Percentiles rank a stretch among this genome's conserved stretches.
Evolutionary conservation across 2,888 invertebrate genomes (phyloP).

Genomic region (Thumatha senex): DNA sequence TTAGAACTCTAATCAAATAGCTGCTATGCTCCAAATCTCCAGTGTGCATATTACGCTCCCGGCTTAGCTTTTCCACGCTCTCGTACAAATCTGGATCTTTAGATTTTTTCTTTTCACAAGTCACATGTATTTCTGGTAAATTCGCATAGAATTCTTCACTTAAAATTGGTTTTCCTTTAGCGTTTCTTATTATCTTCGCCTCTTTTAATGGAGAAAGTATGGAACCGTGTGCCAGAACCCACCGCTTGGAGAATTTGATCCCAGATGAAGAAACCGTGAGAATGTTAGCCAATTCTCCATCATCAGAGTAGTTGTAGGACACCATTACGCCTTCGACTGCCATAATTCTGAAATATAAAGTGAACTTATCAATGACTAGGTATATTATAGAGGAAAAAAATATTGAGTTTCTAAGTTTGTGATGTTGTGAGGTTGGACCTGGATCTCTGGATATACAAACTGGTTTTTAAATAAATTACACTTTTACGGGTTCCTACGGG

Average conservation of each 20-base stretch:
- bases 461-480: too few relatives aligned
- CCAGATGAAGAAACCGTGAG: conserved; percentile 79
- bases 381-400: not conserved
- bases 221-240: conserved; percentile 81
- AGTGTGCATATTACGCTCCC: conserved; percentile 52
- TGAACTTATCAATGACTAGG: not conserved
- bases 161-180: conserved; percentile 66
- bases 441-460: too few relatives aligned
- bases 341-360: conserved; percentile 50
- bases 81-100: conserved; percentile 53
- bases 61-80: conserved; percentile 61
- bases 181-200: conserved; percentile 61
- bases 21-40: conserved; percentile 68
- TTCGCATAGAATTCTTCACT: conserved; percentile 72
- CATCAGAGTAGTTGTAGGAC: conserved; percentile 71
- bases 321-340: conserved; percentile 77
- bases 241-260: conserved; percentile 76
- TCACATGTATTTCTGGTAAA: conserved; percentile 73
- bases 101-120: conserved; percentile 60
- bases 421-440: too few relatives aligned
- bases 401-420: too few relatives aligned
- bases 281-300: conserved; percentile 72
- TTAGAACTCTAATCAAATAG: conserved; percentile 68
- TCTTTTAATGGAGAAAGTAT: conserved; percentile 74
- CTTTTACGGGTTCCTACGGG: too few relatives aligned